Evolutionary conservation across 2,113 vertebrate species (phyloP), one percentile per base, ranked within the genome.

Genomic region (Podarcis raffonei): DNA sequence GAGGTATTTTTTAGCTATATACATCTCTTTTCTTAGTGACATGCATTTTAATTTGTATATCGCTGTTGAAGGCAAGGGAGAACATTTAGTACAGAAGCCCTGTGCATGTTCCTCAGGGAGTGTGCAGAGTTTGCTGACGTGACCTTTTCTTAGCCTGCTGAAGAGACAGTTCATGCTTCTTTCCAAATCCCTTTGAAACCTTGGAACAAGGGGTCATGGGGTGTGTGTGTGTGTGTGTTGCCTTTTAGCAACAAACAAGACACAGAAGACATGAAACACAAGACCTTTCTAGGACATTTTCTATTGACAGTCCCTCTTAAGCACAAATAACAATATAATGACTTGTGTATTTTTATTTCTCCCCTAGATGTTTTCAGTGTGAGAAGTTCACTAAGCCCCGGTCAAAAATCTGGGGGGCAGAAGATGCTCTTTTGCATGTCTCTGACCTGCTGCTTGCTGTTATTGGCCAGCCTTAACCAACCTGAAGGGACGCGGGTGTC

Each of bases 11-110:
- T 66, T 4, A 1, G 0, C 5, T 22, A 91, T 89, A 4, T 39
- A 2, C 32, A 84, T 32, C 6, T 0, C 1, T 15, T 35, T 57
- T 1, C 22, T 57, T 89, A 27, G 2, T 81, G 22, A 30, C 79
- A 87, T 81, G 8, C 53, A 35, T 74, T 91, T 78, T 68, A 87
- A 82, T 42, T 3, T 84, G 89, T 84, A 84, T 87, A 76, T 22
- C 79, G 85, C 68, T 62, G 68, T 9, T n/a, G 68, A 59, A 87
- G 27, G 27, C 42, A 9, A 18, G 8, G 27, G 15, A 71, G n/a
- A 81, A 4, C 32, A 62, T 74, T 74, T 62, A 25, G 12, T 32
- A 74, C 32, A 39, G 12, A 87, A 57, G 32, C 30, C 16, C 72
- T 69, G 57, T 3, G 18, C n/a, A n/a, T 74, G 62, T 42, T 12